Percentiles rank a stretch among this genome's conserved stretches.
phyloP scores from a whole-genome alignment of 1,140 invertebrate genomes.

The Drosophila auraria region DNA sequence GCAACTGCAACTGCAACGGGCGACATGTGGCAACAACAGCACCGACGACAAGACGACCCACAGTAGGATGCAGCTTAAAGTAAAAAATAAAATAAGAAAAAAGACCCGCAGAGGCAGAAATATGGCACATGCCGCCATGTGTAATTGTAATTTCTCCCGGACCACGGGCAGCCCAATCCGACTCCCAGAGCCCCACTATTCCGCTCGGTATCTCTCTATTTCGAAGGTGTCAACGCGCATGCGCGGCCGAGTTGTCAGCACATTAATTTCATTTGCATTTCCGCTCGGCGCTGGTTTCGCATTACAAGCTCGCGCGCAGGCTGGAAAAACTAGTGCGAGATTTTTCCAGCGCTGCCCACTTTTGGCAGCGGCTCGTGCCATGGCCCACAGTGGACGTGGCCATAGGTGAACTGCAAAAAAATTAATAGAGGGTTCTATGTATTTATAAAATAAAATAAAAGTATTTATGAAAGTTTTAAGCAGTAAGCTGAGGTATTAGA shows the following conservation, averaged over 20 bases:
- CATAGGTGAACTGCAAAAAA: slow-evolving; percentile 4
- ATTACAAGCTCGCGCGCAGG: slow-evolving; percentile 69
- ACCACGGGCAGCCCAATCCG: slow-evolving; percentile 30
- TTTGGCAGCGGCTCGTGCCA: slow-evolving; percentile 73
- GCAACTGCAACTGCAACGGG: slow-evolving; percentile 50
- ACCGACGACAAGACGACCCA: slow-evolving; percentile 56
- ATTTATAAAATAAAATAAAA: no score
- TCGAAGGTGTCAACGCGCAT: slow-evolving; percentile 81
- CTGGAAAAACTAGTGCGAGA: slow-evolving; percentile 79
- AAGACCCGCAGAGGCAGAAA: slow-evolving; percentile 48
- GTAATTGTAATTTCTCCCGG: slow-evolving; percentile 79
- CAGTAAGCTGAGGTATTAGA: no score
- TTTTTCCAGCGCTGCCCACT: slow-evolving; percentile 72
- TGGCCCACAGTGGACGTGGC: slow-evolving; percentile 22
- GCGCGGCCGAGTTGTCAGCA: slow-evolving; percentile 80
- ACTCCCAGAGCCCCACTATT: slow-evolving; percentile 15
- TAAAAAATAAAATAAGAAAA: neutral
- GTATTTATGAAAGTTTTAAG: no score
- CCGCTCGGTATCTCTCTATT: slow-evolving; percentile 18
- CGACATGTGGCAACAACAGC: slow-evolving; percentile 41
- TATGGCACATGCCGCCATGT: slow-evolving; percentile 79
- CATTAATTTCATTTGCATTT: slow-evolving; percentile 85
- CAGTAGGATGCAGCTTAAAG: slow-evolving; percentile 45
- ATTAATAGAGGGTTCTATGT: neutral
- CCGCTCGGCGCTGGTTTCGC: slow-evolving; percentile 79